Evolutionary conservation across 2,797 vertebrate species (phyloP).

Genomic region (Distichodus sexfasciatus): DNA sequence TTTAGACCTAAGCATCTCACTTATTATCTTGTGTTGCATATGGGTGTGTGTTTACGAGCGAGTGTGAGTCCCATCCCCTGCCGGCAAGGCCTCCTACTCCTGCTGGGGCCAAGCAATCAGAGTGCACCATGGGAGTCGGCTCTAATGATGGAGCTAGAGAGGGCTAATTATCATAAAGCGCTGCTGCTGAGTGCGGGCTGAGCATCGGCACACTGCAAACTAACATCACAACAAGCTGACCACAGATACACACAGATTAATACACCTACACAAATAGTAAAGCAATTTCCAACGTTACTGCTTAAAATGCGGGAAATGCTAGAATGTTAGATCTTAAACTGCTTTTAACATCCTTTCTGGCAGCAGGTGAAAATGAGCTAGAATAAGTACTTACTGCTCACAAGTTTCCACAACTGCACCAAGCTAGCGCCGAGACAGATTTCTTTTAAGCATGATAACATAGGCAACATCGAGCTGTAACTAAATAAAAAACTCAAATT

Average conservation of each 20-base stretch:
- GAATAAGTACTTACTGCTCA: too few species aligned
- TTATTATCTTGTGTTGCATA: background rate
- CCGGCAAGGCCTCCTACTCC: constrained; percentile 66
- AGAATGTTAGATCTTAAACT: too few species aligned
- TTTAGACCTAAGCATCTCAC: background rate
- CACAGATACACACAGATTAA: constrained; percentile 12
- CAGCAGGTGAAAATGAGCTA: too few species aligned
- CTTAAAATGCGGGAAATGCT: too few species aligned
- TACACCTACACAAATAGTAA: constrained; percentile 43
- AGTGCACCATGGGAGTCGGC: constrained; percentile 74
- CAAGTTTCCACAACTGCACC: too few species aligned
- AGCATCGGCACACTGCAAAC: constrained; percentile 26
- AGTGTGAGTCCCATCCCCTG: constrained; percentile 65
- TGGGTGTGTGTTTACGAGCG: constrained; percentile 48
- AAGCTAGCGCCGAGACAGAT: too few species aligned
- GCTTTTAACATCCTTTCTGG: too few species aligned
- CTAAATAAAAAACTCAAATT: too few species aligned
- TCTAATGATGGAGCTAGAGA: constrained; percentile 84
- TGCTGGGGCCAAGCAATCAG: constrained; percentile 75
- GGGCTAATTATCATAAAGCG: constrained; percentile 63
- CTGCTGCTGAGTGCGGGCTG: constrained; percentile 54
- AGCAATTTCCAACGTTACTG: too few species aligned
- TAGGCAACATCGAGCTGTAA: too few species aligned
- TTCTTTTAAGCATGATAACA: too few species aligned
- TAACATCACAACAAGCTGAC: too few species aligned